A percentile compares a stretch with the other conserved stretches of the same genome.
Conservation (phyloP, 2,113 vertebrate genomes). For the Phalacrocorax aristotelis region DNA sequence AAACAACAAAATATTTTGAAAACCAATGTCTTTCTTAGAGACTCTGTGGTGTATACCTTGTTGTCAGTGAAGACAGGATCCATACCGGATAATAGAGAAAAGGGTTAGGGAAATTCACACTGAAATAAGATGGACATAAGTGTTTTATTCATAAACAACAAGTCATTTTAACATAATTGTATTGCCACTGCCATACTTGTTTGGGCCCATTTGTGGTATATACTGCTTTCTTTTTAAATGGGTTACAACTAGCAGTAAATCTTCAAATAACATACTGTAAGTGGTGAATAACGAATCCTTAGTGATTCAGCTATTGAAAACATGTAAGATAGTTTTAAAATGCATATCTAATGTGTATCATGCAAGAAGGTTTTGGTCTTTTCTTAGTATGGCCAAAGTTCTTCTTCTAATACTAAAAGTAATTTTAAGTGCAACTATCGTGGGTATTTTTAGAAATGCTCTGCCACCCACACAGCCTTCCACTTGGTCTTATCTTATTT, state of each 20-base stretch:
- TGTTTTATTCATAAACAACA: neutral
- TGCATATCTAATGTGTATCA: neutral
- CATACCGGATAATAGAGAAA: neutral
- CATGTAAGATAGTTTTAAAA: neutral
- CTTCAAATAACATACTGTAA: neutral
- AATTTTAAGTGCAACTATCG: neutral
- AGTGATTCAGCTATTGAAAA: neutral
- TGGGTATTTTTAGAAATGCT: neutral
- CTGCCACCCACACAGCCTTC: neutral
- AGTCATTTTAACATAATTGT: neutral
- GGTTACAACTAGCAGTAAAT: neutral
- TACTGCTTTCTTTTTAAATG: neutral
- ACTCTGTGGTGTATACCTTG: neutral
- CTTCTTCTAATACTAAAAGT: neutral
- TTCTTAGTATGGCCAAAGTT: neutral
- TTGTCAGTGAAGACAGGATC: neutral
- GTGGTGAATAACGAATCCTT: neutral
- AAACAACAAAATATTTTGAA: neutral
- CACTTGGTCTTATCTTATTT: neutral
- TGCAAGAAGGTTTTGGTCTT: neutral
- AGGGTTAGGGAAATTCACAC: neutral
- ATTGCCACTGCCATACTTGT: neutral
- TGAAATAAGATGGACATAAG: neutral
- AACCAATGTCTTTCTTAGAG: neutral
- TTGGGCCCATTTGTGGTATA: neutral